Evolutionary conservation across 1,140 invertebrate genomes (phyloP).

Genomic region (Camponotus vicinus): DNA sequence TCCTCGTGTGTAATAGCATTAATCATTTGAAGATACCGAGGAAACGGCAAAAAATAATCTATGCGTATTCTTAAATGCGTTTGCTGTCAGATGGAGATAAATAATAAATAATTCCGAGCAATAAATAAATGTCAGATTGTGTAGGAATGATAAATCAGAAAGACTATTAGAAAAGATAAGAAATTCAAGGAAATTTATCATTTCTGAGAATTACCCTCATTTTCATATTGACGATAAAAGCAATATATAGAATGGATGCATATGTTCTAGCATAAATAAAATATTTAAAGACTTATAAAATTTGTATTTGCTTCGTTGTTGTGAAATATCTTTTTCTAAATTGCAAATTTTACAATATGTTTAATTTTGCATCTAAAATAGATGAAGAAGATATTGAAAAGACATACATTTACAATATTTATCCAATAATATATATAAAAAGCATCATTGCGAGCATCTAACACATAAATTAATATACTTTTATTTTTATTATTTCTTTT

Average conservation of each 20-base stretch:
- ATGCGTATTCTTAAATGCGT: not conserved
- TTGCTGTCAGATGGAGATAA: not conserved
- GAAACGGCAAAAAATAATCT: constrained; percentile 12
- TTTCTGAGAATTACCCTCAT: not conserved
- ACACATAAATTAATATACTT: too few species aligned
- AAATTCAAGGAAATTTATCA: not conserved
- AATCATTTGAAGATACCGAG: not conserved
- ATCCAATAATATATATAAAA: not conserved
- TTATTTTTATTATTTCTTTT: too few species aligned
- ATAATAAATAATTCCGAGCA: not conserved
- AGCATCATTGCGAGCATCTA: not conserved
- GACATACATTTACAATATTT: not conserved
- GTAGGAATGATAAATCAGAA: not conserved
- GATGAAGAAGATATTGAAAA: not conserved
- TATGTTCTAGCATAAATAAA: not conserved
- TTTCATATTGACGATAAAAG: not conserved
- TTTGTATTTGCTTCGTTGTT: too few species aligned
- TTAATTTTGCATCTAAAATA: constrained; percentile 8
- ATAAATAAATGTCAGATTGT: not conserved
- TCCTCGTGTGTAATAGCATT: not conserved
- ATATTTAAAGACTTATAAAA: not conserved
- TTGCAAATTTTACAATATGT: not conserved
- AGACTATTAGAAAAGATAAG: not conserved
- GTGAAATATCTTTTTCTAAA: not conserved
- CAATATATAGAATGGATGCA: not conserved